Conservation (phyloP, 2,113 vertebrate genomes). For the Lichenostomus cassidix region DNA sequence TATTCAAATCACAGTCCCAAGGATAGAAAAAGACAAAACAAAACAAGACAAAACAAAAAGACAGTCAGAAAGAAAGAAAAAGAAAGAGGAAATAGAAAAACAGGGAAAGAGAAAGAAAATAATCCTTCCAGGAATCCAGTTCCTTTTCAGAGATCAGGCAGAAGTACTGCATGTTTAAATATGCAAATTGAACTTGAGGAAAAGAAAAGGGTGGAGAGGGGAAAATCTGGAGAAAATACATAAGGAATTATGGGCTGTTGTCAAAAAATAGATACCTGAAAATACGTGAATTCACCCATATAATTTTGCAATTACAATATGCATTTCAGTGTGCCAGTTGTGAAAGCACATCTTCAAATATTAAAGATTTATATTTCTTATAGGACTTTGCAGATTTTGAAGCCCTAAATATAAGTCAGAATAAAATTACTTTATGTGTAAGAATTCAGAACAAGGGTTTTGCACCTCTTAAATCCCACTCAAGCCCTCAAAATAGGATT, state of each 20-base stretch:
- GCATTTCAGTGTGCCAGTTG: background rate
- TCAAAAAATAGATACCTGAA: background rate
- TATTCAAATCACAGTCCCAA: constrained; percentile 67
- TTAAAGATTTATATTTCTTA: background rate
- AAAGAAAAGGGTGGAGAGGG: fast-evolving
- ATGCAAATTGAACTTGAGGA: constrained; percentile 5
- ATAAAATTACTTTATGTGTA: background rate
- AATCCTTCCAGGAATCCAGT: constrained; percentile 50
- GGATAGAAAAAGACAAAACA: background rate
- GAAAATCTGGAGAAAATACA: background rate
- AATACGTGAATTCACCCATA: background rate
- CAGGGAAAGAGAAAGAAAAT: background rate
- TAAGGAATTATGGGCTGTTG: background rate
- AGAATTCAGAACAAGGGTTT: background rate
- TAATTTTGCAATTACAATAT: background rate
- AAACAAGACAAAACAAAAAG: background rate
- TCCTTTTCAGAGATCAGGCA: constrained; percentile 51
- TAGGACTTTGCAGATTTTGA: background rate
- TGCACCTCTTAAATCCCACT: background rate
- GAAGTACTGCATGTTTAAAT: constrained; percentile 54
- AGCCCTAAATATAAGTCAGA: background rate
- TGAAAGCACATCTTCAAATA: background rate
- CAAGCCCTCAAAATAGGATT: constrained; percentile 13
- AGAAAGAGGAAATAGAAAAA: fast-evolving
- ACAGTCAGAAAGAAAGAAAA: background rate